phyloP scores from a whole-genome alignment of 2,113 vertebrate genomes.

The Ptilonorhynchus violaceus region DNA sequence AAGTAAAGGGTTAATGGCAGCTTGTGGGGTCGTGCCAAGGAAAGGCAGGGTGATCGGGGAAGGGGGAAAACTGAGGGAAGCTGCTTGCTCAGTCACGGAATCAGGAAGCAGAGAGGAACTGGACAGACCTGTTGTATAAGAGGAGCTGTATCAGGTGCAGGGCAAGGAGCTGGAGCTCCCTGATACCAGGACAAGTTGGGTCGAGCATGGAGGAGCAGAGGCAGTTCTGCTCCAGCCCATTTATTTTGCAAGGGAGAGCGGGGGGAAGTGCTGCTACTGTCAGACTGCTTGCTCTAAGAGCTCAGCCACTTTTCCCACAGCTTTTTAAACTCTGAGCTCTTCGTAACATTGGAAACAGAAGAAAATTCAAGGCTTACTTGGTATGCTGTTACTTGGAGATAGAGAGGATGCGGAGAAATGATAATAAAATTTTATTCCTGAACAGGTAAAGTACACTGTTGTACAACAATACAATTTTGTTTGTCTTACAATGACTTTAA shows the following conservation, averaged over 20 bases:
- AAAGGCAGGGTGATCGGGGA: neutral
- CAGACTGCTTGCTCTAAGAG: neutral
- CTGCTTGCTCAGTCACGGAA: neutral
- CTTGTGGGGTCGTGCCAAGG: neutral
- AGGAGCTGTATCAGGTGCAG: neutral
- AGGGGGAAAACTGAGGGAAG: neutral
- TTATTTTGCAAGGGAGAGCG: neutral
- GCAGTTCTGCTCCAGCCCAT: neutral
- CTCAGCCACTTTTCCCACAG: neutral
- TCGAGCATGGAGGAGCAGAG: rapidly evolving
- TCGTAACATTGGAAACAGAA: neutral
- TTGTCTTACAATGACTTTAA: neutral
- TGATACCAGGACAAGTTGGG: rapidly evolving
- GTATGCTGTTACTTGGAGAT: neutral
- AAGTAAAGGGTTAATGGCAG: neutral
- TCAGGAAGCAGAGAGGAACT: constrained; percentile 2
- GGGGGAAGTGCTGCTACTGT: neutral
- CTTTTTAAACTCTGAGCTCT: neutral
- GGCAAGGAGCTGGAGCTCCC: neutral
- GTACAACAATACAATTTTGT: neutral
- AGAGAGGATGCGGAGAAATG: neutral
- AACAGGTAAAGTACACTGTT: neutral
- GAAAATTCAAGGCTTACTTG: neutral
- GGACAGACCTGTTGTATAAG: neutral
- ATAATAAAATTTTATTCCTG: neutral